Conservation (phyloP, 2,113 vertebrate genomes). For the Dendrocopos noguchii region DNA sequence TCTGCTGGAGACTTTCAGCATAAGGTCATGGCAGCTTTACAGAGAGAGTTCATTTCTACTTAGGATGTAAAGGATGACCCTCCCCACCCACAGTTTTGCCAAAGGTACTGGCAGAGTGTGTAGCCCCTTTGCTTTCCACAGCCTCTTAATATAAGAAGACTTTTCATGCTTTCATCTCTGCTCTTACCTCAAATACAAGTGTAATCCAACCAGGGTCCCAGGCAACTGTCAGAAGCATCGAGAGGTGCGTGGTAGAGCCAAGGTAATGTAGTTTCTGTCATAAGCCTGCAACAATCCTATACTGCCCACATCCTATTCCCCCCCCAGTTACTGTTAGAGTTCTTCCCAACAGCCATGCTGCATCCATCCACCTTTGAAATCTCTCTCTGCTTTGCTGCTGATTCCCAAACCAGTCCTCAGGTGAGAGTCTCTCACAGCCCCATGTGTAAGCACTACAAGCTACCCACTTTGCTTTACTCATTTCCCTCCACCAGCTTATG, state of each 20-base stretch:
- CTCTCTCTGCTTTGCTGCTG: background rate
- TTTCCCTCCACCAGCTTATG: background rate
- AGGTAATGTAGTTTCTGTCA: background rate
- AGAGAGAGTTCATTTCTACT: background rate
- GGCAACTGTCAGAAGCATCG: background rate
- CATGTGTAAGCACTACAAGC: rapidly evolving
- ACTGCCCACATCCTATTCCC: rapidly evolving
- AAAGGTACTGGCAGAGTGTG: background rate
- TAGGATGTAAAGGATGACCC: background rate
- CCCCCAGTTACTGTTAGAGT: background rate
- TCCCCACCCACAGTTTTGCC: background rate
- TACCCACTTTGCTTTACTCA: background rate
- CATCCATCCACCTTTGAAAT: background rate
- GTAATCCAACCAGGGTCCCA: background rate
- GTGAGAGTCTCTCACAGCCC: background rate
- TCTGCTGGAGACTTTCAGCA: background rate
- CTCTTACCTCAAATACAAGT: background rate
- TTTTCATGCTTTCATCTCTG: background rate
- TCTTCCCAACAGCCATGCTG: background rate
- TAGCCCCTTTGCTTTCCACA: background rate
- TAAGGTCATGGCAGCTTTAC: background rate
- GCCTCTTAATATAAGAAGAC: background rate
- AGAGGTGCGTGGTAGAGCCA: background rate
- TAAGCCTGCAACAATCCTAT: background rate
- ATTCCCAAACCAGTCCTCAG: background rate